These are phyloP conservation scores for Takifugu flavidus DNA, from an alignment of 2,113 vertebrate genomes.

Conservation along the genomic window DNA sequence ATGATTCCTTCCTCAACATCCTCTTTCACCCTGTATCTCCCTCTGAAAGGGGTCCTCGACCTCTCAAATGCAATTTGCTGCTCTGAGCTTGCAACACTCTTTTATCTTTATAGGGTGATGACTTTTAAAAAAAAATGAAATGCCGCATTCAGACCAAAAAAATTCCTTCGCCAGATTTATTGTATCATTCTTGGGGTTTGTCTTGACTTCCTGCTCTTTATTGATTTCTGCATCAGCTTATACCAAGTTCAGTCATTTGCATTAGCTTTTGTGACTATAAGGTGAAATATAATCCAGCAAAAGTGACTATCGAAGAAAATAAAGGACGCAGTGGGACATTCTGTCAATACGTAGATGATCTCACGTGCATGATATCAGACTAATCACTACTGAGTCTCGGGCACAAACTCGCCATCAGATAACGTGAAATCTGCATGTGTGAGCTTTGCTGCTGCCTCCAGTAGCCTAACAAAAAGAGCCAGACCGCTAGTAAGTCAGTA, in stretches of 20 bases:
- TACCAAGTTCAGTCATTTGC: no score
- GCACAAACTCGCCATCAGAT: not conserved
- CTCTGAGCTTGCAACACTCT: slow-evolving; percentile 23
- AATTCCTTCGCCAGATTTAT: no score
- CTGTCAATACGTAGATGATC: not conserved
- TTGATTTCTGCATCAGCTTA: no score
- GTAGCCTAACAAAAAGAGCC: not conserved
- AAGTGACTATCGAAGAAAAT: no score
- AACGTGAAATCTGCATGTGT: not conserved
- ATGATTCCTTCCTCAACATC: slow-evolving; percentile 26
- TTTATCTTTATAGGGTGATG: slow-evolving; percentile 17
- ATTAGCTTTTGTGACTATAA: no score
- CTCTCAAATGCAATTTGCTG: slow-evolving; percentile 36
- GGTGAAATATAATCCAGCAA: no score
- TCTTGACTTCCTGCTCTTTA: no score
- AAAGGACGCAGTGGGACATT: no score
- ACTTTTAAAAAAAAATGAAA: not conserved
- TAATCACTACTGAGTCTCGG: not conserved
- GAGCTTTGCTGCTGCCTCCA: not conserved
- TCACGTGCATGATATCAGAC: not conserved
- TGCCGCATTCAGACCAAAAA: no score
- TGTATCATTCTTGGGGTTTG: no score
- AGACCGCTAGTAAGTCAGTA: not conserved
- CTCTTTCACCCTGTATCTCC: slow-evolving; percentile 19
- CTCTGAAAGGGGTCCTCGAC: slow-evolving; percentile 61